Evolutionary conservation across 92 coral and sea anemone genomes (phyloP).

Genomic region (Scolanthus callimorphus): DNA sequence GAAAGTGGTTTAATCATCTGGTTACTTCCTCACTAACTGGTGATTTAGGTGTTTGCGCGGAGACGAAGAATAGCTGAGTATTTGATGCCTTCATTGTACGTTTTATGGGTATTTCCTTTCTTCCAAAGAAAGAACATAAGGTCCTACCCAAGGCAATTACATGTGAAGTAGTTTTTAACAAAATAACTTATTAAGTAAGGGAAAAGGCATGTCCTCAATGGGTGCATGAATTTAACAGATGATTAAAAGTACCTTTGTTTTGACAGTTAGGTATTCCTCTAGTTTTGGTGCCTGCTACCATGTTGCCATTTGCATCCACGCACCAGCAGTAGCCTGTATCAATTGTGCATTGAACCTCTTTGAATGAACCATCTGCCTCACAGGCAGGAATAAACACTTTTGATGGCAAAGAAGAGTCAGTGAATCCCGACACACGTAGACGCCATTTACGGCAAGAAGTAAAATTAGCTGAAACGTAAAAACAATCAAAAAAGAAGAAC

Average conservation of each 20-base stretch:
- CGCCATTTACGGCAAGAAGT: conserved; percentile 27
- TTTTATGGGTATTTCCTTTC: too few species aligned
- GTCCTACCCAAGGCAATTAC: too few species aligned
- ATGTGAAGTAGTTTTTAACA: too few species aligned
- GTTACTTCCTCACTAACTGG: too few species aligned
- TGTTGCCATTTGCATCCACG: conserved; percentile 68
- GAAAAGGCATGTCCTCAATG: too few species aligned
- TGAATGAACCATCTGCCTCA: conserved; percentile 44
- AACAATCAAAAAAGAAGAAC: neutral
- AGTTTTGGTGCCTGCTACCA: conserved; percentile 46
- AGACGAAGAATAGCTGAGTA: too few species aligned
- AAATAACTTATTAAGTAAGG: too few species aligned
- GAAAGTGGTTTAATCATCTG: too few species aligned
- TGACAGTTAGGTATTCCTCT: conserved; percentile 52
- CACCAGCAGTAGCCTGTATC: conserved; percentile 91
- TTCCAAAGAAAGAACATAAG: too few species aligned
- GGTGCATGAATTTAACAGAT: too few species aligned
- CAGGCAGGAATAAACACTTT: conserved; percentile 62
- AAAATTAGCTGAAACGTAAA: conserved; percentile 8
- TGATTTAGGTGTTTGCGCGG: too few species aligned
- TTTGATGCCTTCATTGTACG: too few species aligned
- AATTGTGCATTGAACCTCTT: conserved; percentile 64
- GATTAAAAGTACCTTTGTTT: conserved; percentile 50
- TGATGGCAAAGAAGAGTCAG: neutral
- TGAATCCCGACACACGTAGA: conserved; percentile 12